phyloP scores from a whole-genome alignment of 1,140 invertebrate genomes.

The Pseudomyrmex sp. region DNA sequence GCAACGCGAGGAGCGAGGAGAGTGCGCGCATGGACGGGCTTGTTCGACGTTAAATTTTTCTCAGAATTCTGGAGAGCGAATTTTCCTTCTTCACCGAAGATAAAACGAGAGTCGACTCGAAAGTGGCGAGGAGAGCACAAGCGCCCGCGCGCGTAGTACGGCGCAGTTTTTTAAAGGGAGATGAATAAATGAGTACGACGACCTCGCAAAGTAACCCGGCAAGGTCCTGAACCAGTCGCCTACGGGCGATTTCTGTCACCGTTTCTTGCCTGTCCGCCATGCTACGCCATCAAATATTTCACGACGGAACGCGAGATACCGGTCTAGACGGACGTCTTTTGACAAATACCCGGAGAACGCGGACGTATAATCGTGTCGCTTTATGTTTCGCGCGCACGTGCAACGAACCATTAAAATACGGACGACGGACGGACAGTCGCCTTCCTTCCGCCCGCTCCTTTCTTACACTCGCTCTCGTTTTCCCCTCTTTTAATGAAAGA shows the following conservation, averaged over 20 bases:
- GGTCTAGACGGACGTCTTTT: slow-evolving; percentile 17
- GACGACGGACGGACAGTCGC: neutral
- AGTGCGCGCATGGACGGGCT: neutral
- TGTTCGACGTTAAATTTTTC: slow-evolving; percentile 53
- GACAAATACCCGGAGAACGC: slow-evolving; percentile 24
- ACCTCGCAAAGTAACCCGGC: slow-evolving; percentile 54
- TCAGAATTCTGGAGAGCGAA: slow-evolving; percentile 53
- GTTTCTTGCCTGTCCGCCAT: slow-evolving; percentile 38
- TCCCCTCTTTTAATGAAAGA: neutral
- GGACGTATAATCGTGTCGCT: slow-evolving; percentile 23
- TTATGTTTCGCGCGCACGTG: slow-evolving; percentile 29
- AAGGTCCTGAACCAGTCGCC: slow-evolving; percentile 36
- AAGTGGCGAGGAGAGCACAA: slow-evolving; percentile 5
- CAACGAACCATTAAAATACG: slow-evolving; percentile 37
- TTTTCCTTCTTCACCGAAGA: slow-evolving; percentile 26
- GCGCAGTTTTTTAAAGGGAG: slow-evolving; percentile 52
- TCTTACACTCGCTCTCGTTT: neutral
- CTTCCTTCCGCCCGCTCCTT: neutral
- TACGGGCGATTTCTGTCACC: slow-evolving; percentile 50
- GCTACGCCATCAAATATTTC: slow-evolving; percentile 44
- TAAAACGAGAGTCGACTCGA: slow-evolving; percentile 51
- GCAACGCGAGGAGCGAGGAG: neutral
- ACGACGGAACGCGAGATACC: neutral
- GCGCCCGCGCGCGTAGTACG: slow-evolving; percentile 2
- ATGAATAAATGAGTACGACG: slow-evolving; percentile 59